Conservation (phyloP, 2,113 vertebrate genomes). For the Lates calcarifer region DNA sequence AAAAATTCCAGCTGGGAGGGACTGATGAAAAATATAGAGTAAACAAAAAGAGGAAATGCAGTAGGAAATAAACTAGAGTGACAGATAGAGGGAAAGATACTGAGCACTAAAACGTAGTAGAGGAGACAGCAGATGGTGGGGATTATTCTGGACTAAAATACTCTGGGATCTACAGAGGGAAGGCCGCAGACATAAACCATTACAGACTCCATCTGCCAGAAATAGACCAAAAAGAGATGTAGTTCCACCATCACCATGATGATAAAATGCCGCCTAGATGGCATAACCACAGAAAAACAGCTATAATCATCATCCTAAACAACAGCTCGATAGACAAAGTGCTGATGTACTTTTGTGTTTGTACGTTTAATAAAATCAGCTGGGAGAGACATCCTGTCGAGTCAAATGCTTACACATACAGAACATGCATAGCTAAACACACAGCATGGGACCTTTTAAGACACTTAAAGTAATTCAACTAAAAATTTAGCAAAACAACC, state of each 20-base stretch:
- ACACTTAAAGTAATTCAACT: neutral
- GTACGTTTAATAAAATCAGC: neutral
- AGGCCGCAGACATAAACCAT: slow-evolving; percentile 78
- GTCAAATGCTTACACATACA: neutral
- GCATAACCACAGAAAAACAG: slow-evolving; percentile 9
- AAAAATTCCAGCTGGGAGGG: slow-evolving; percentile 7
- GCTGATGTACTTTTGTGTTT: slow-evolving; percentile 1
- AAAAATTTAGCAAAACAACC: neutral
- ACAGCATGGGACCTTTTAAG: neutral
- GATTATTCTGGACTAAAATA: slow-evolving; percentile 86
- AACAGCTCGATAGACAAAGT: neutral
- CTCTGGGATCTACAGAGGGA: slow-evolving; percentile 82
- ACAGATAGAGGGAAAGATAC: slow-evolving; percentile 60
- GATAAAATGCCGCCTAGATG: slow-evolving; percentile 46
- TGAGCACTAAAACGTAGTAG: slow-evolving; percentile 70
- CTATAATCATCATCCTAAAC: neutral
- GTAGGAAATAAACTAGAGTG: slow-evolving; percentile 43
- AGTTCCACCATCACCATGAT: slow-evolving; percentile 35
- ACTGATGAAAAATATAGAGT: slow-evolving; percentile 28
- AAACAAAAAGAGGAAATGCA: slow-evolving; percentile 41
- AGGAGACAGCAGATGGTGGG: slow-evolving; percentile 85
- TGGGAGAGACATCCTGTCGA: neutral
- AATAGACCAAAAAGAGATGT: slow-evolving; percentile 73
- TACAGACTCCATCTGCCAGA: slow-evolving; percentile 82
- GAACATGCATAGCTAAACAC: neutral